Base-by-base conservation (phyloP, 2,113 vertebrate genomes). In the Falco punctatus region DNA sequence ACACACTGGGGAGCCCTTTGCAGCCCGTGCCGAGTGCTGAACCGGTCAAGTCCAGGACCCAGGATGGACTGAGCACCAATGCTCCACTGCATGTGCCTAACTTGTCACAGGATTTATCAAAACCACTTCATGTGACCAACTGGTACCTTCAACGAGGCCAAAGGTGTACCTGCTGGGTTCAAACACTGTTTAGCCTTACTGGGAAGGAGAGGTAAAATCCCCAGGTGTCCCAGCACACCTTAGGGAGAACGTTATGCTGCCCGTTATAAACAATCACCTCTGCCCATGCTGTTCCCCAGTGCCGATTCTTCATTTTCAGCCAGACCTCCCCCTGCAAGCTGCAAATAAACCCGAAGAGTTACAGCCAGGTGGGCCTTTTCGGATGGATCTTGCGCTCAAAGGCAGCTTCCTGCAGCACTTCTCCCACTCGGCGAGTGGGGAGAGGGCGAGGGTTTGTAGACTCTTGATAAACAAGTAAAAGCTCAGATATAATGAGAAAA, bases 401-500 rank as follows among this genome's bases (percentile, higher is more conserved):
- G 70, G 67, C 80, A 89, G 70, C 66, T 93, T 92, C 86, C 75
- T 86, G 72, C 73, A 92, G 54, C 35, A 51, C 67, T 81, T 92
- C 61, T 88, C 58, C 55, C 51, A 38, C 66, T 55, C 58, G 7
- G 14, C 9, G 55, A 89, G 85, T 4, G 48, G 35, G 67, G 77
- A 95, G 54, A 95, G 85, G 27, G 23, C 22, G 74, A 91, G 81
- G 62, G n/a, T 52, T 92, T 77, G 69, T 79, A 86, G 93, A 26
- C 81, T 88, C 95, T 92, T 4, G 6, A 88, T 81, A 79, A 96
- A 95, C 92, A 96, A 95, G 80, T 65, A 78, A 90, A 92, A 94
- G 52, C 87, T 96, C 84, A 90, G 83, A 84, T 95, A 82, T 95
- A 96, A 97, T 87, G 96, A 92, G 95, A 95, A 97, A 97, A 94